Base-by-base conservation (phyloP, 2,888 invertebrate genomes). In the Ormia ochracea region DNA sequence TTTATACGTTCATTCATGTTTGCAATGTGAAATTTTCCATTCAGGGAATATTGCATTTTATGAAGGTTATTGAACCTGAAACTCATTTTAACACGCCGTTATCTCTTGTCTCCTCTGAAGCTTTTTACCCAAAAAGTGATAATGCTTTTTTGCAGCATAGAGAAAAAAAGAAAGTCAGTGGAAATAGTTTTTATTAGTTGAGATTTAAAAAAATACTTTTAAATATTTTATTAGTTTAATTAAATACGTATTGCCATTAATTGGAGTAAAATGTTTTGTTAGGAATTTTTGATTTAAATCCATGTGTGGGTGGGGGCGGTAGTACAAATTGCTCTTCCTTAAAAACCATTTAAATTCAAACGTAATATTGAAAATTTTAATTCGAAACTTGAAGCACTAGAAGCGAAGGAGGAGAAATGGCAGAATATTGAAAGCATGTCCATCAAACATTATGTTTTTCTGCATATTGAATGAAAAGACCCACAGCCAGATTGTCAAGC, bases 41-140 rank as follows among this genome's bases (percentile, higher is more conserved):
- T 4, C 9, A n/a, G n/a, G 52, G 54, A 14, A 41, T 61, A 72
- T 61, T 61, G 61, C 19, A 59, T 58, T 56, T 52, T 38, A 6
- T n/a, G 36, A 43, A 68, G 75, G 61, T 76, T 45, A 45, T 69
- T 76, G 76, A 76, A 69, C 56, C 69, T 61, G 69, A 76, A 69
- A 63, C 69, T 69, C 36, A 56, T 63, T 26, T 45, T 28, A 63
- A 45, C 48, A 48, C 48, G 41, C 1, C 6, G 19, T 12, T 58
- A 58, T 70, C 58, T 59, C 4, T 45, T 36, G 14, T 17, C 19
- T 12, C 3, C 14, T 23, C 2, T 33, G 33, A 1, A 41, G 43
- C 17, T 10, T 19, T 36, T 70, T 19, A 1, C 0, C 5, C 14
- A 54, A 3, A 43, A 43, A 45, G 43, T 33, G 14, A n/a, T 28